Conservation (phyloP, 1,140 invertebrate species). For the Saccostrea glomerata region DNA sequence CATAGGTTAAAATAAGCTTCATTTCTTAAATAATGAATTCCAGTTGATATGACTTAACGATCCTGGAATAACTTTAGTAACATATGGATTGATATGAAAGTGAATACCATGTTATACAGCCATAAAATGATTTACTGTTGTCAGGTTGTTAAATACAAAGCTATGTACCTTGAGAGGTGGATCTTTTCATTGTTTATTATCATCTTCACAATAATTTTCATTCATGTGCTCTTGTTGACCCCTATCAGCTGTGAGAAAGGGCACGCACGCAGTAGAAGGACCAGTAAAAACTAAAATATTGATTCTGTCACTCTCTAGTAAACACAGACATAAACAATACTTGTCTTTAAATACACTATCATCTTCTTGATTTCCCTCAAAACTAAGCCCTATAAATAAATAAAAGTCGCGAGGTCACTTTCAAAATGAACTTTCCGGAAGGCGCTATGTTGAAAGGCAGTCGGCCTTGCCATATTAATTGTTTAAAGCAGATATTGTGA, state of each 20-base stretch:
- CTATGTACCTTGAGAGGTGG: neutral
- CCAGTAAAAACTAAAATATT: neutral
- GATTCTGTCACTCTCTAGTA: neutral
- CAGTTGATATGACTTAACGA: too few relatives aligned
- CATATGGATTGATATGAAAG: neutral
- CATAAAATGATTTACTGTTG: neutral
- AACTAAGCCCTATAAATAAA: neutral
- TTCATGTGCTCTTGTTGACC: slow-evolving; percentile 17
- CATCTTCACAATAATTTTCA: neutral
- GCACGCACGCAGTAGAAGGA: neutral
- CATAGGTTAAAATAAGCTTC: too few relatives aligned
- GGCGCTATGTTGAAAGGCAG: neutral
- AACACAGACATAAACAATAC: neutral
- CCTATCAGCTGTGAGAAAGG: slow-evolving; percentile 35
- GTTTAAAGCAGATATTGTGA: neutral
- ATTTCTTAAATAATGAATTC: too few relatives aligned
- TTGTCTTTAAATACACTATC: neutral
- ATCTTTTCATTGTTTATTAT: neutral
- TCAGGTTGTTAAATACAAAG: neutral
- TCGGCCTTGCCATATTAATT: neutral
- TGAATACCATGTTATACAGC: neutral
- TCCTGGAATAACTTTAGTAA: too few relatives aligned
- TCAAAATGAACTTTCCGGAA: slow-evolving; percentile 31
- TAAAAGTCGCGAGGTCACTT: slow-evolving; percentile 32
- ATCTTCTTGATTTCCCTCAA: neutral